Evolutionary conservation across 2,797 vertebrate genomes (phyloP).

Genomic region (Squalus acanthias): DNA sequence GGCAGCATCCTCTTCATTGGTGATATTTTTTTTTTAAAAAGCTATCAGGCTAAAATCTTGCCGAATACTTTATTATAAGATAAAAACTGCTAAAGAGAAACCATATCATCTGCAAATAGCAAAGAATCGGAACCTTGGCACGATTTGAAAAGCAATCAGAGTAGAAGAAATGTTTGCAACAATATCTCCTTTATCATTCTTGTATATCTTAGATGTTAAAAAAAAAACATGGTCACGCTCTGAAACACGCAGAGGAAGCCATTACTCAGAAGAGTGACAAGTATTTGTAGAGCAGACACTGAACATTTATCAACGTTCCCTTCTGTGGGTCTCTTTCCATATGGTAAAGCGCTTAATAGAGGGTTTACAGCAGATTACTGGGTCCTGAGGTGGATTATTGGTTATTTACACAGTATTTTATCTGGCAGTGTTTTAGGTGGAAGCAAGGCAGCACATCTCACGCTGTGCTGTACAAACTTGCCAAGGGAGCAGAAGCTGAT

Average conservation of each 20-base stretch:
- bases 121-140: neutral
- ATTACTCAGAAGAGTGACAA: slow-evolving; percentile 30
- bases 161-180: neutral
- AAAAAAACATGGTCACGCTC: neutral
- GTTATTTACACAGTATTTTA: slow-evolving; percentile 17
- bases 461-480: neutral
- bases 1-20: too few species aligned
- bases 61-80: neutral
- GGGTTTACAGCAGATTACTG: slow-evolving; percentile 31
- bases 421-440: neutral
- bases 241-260: neutral
- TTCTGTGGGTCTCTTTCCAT: slow-evolving; percentile 33
- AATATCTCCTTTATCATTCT: neutral
- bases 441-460: neutral
- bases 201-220: neutral
- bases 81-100: too few species aligned
- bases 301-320: slow-evolving; percentile 28
- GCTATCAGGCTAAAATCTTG: neutral
- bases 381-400: slow-evolving; percentile 13
- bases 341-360: slow-evolving; percentile 7
- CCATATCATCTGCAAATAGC: neutral
- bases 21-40: neutral
- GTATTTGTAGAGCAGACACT: slow-evolving; percentile 9
- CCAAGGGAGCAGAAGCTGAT: neutral
- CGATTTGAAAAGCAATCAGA: neutral